Percentiles rank a stretch among this genome's conserved stretches.
These are phyloP conservation scores for Rattus rattus DNA, from an alignment of 2,113 vertebrate species.

Conservation along the genomic window DNA sequence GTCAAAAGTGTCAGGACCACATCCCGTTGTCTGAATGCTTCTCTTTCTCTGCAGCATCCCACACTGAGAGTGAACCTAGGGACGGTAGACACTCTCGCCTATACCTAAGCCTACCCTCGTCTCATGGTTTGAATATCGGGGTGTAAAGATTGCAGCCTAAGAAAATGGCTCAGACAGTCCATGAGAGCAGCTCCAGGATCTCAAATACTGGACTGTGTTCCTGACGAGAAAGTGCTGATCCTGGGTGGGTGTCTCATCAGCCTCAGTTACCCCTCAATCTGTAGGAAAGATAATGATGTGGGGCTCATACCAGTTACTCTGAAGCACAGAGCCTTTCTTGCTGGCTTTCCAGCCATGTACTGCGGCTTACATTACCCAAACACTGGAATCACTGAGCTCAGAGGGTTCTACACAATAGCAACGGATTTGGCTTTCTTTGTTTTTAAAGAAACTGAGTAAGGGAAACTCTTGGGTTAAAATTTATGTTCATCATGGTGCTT, in stretches of 20 bases:
- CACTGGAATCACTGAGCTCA: background rate
- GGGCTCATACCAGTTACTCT: background rate
- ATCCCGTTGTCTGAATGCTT: background rate
- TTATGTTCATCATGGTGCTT: background rate
- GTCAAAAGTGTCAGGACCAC: background rate
- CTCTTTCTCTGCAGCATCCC: background rate
- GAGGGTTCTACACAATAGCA: background rate
- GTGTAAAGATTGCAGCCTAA: background rate
- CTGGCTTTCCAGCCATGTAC: background rate
- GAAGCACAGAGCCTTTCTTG: background rate
- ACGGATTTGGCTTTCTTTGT: background rate
- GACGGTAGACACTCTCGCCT: background rate
- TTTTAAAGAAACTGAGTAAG: slow-evolving; percentile 36
- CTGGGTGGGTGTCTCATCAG: background rate
- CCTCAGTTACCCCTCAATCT: background rate
- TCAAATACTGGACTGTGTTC: background rate
- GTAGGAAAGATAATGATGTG: background rate
- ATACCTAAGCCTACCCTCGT: background rate
- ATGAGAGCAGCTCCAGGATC: background rate
- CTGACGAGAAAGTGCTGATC: background rate
- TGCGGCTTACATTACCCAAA: background rate
- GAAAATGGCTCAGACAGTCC: background rate
- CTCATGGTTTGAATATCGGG: background rate
- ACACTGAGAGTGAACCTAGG: background rate
- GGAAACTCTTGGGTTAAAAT: background rate